Evolutionary conservation across 2,113 vertebrate species (phyloP).

Genomic region (Ceuthmochares aereus): DNA sequence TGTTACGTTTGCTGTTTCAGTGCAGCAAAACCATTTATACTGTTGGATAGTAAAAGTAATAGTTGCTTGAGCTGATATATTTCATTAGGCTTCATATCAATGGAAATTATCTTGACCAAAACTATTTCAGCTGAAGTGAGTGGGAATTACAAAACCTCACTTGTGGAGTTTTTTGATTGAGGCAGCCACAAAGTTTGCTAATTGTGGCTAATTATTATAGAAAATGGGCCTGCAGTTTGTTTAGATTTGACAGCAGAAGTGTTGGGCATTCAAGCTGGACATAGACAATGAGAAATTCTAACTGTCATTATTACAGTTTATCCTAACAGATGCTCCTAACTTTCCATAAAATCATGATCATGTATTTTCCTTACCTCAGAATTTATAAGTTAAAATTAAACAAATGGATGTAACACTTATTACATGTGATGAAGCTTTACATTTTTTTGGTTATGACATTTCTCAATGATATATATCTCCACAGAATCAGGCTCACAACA

Average conservation of each 20-base stretch:
- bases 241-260: neutral
- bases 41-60: neutral
- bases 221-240: neutral
- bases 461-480: neutral
- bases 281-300: neutral
- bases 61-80: neutral
- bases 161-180: neutral
- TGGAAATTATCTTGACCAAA: neutral
- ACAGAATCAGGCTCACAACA: neutral
- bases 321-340: neutral
- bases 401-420: neutral
- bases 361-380: neutral
- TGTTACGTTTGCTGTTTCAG: neutral
- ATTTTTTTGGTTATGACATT: neutral
- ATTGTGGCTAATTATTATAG: neutral
- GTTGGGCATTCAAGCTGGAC: neutral
- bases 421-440: accelerated
- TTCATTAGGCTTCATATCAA: neutral
- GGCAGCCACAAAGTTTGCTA: neutral
- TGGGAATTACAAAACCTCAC: neutral
- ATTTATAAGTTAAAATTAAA: neutral
- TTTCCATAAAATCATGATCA: neutral
- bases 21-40: neutral
- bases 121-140: neutral
- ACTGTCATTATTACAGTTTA: neutral